Conservation (phyloP, 2,113 vertebrate species). For the Eulemur rufifrons region DNA sequence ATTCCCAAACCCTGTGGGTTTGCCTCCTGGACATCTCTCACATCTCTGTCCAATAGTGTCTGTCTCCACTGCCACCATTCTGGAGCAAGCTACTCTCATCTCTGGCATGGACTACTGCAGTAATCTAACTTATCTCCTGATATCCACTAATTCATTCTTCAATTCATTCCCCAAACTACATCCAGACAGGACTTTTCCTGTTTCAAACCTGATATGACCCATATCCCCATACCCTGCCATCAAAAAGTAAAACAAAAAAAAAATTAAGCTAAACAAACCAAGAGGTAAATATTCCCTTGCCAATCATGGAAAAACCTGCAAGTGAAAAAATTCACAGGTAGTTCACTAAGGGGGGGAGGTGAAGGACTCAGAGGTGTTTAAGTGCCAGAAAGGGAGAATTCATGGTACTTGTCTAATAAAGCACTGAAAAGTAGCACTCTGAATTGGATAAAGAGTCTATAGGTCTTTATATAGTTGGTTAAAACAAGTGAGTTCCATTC, state of each 20-base stretch:
- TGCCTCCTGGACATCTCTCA: not conserved
- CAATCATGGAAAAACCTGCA: not conserved
- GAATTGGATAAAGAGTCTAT: not conserved
- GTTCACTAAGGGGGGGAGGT: not conserved
- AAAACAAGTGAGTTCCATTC: not conserved
- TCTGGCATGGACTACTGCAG: not conserved
- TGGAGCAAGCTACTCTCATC: not conserved
- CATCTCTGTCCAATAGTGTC: not conserved
- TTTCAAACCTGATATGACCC: not conserved
- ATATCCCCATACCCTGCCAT: not conserved
- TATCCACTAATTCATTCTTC: not conserved
- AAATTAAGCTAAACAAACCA: not conserved
- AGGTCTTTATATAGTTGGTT: not conserved
- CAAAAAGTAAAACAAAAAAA: not conserved
- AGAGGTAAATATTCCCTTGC: not conserved
- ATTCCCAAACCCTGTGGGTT: not conserved
- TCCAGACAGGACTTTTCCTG: not conserved
- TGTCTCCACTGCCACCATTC: not conserved
- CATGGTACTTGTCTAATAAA: not conserved
- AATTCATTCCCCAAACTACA: not conserved
- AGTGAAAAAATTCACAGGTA: not conserved
- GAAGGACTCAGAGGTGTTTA: not conserved
- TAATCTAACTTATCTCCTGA: not conserved
- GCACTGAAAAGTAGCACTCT: not conserved
- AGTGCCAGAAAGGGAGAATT: not conserved